Base-by-base conservation (phyloP, 2,888 invertebrate genomes). In the Ryuthela nishihirai region DNA sequence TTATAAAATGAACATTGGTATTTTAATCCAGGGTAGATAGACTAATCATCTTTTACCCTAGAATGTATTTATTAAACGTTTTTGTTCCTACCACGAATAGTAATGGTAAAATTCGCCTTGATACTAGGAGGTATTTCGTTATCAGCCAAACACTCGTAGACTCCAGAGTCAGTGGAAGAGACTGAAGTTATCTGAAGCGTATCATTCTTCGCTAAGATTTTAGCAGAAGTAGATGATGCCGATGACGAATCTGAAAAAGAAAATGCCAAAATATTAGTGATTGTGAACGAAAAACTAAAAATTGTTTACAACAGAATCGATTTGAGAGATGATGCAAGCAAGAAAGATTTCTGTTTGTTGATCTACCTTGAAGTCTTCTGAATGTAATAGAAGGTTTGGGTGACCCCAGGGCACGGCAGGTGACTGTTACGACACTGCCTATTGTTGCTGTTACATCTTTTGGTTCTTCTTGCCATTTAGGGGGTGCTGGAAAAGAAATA, bases 401-500 rank as follows among this genome's bases (percentile, higher is more conserved):
- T n/a, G 54, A 62, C 0, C 65, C 65, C 41, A 41, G 42, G 2
- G 64, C 64, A 9, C 18, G 17, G 42, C 65, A 65, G 1, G 34
- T 36, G n/a, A 60, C n/a, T 4, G 3, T 36, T 1, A 54, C 29
- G 6, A 40, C 15, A 29, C 54, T 46, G 2, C 47, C 55, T 3
- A 35, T 26, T 3, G 52, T 61, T 15, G 48, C 21, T 3, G 48
- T 44, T 3, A 54, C 34, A 43, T 64, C 62, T 9, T 38, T 39
- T 5, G 65, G 65, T 20, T 50, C 52, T 39, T 52, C 45, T 6
- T 54, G n/a, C 65, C 65, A 65, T 29, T 46, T 52, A 1, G 65
- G 62, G 10, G 64, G 49, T 18, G 58, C 64, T 65, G 32, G 2
- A 54, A 35, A 4, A 36, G 2, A 3, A 2, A 15, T 34, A 34